These are phyloP conservation scores for Volucella inflata DNA, from an alignment of 2,888 invertebrate species.

Conservation along the genomic window DNA sequence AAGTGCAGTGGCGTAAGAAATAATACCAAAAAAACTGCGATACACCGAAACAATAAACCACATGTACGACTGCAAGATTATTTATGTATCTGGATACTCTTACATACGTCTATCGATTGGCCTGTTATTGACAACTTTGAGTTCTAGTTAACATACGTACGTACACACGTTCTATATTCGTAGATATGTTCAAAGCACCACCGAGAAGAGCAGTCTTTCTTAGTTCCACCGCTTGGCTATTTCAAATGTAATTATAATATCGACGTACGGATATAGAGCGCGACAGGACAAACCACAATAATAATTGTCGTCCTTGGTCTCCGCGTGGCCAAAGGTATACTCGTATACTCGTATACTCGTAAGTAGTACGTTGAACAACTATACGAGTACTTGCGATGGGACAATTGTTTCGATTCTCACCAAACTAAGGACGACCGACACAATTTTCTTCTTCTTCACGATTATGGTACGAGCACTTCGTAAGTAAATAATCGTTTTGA, in stretches of 20 bases:
- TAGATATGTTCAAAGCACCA: neutral
- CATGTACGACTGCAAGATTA: slow-evolving; percentile 28
- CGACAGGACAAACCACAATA: slow-evolving; percentile 43
- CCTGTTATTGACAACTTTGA: slow-evolving; percentile 49
- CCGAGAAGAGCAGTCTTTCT: slow-evolving; percentile 38
- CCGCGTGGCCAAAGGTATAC: neutral
- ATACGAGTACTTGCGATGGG: neutral
- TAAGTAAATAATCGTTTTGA: slow-evolving; percentile 36
- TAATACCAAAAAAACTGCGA: slow-evolving; percentile 3
- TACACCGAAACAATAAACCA: slow-evolving; percentile 28
- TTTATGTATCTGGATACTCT: slow-evolving; percentile 1
- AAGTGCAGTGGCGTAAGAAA: slow-evolving; percentile 63
- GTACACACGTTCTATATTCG: neutral
- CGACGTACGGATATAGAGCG: slow-evolving; percentile 37
- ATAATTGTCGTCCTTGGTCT: slow-evolving; percentile 47
- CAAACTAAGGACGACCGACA: neutral
- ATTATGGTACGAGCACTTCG: neutral
- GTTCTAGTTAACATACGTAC: slow-evolving; percentile 49
- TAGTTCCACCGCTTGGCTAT: slow-evolving; percentile 21
- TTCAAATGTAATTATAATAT: slow-evolving; percentile 54
- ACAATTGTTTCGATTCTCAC: slow-evolving; percentile 63
- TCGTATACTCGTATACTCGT: no score
- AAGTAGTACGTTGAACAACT: no score
- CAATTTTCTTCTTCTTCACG: neutral
- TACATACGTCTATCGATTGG: slow-evolving; percentile 56